These are phyloP conservation scores for Menidia menidia DNA, from an alignment of 2,797 vertebrate genomes.

Conservation along the genomic window DNA sequence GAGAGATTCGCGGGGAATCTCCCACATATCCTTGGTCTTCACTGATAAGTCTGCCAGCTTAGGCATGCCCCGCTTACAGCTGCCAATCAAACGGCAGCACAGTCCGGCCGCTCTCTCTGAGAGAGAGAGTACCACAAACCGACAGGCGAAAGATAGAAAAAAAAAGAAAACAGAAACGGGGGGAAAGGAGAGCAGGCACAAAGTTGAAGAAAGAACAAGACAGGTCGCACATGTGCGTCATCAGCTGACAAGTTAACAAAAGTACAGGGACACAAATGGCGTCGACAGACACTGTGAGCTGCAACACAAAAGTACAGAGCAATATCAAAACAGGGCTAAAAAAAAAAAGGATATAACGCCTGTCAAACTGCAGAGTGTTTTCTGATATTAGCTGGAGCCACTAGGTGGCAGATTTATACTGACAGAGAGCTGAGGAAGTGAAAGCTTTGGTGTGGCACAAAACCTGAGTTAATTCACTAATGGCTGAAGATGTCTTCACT, in stretches of 20 bases:
- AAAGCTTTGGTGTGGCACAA: conserved; percentile 27
- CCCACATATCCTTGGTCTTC: conserved; percentile 96
- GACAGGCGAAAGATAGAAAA: conserved; percentile 40
- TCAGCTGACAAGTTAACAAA: conserved; percentile 42
- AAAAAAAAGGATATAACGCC: background rate
- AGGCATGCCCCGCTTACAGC: conserved; percentile 91
- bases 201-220: conserved; percentile 54
- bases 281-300: conserved; percentile 31
- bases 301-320: background rate
- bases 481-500: background rate
- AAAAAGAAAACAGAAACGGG: no score
- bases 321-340: conserved; percentile 1
- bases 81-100: conserved; percentile 91
- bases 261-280: conserved; percentile 23
- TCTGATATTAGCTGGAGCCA: conserved; percentile 37
- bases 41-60: conserved; percentile 93
- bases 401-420: conserved; percentile 66
- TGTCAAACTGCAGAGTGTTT: conserved; percentile 14
- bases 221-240: conserved; percentile 42
- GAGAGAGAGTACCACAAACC: conserved; percentile 48
- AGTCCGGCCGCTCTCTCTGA: conserved; percentile 91
- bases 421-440: conserved; percentile 40
- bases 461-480: background rate
- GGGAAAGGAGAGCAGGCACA: conserved; percentile 44
- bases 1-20: conserved; percentile 92